A percentile compares a stretch with the other conserved stretches of the same genome.
Conservation (phyloP, 2,888 invertebrate genomes). For the Incurvaria masculella region DNA sequence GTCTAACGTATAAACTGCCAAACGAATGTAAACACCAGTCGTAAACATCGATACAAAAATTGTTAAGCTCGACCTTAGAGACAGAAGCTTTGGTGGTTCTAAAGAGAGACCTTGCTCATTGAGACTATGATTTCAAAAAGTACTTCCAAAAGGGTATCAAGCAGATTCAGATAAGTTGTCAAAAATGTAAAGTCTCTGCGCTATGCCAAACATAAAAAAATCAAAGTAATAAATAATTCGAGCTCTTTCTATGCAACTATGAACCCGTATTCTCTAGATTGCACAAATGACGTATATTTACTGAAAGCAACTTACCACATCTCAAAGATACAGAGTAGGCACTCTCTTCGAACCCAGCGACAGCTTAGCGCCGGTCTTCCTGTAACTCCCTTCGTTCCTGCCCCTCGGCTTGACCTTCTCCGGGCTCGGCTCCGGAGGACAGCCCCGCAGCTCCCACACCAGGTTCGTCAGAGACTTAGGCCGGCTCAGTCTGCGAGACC, state of each 20-base stretch:
- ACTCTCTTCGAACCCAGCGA: constrained; percentile 53
- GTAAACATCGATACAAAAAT: too few relatives aligned
- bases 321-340: constrained; percentile 56
- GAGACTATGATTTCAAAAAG: too few relatives aligned
- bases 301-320: constrained; percentile 42
- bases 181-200: neutral
- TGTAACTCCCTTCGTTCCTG: constrained; percentile 47
- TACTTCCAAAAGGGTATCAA: neutral
- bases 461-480: constrained; percentile 85
- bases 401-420: constrained; percentile 50
- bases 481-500: constrained; percentile 75
- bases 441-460: constrained; percentile 71
- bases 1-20: too few relatives aligned
- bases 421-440: constrained; percentile 35
- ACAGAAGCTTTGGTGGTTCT: too few relatives aligned
- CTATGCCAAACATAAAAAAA: neutral
- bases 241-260: neutral
- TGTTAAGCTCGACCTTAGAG: too few relatives aligned
- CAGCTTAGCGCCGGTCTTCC: constrained; percentile 51
- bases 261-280: neutral
- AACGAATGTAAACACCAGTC: too few relatives aligned
- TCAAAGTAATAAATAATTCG: neutral
- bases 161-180: neutral
- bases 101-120: too few relatives aligned
- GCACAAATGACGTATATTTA: neutral